Evolutionary conservation across 1,140 invertebrate genomes (phyloP), one percentile per base, ranked within the genome.

Genomic region (Oncopodura yosiiana): DNA sequence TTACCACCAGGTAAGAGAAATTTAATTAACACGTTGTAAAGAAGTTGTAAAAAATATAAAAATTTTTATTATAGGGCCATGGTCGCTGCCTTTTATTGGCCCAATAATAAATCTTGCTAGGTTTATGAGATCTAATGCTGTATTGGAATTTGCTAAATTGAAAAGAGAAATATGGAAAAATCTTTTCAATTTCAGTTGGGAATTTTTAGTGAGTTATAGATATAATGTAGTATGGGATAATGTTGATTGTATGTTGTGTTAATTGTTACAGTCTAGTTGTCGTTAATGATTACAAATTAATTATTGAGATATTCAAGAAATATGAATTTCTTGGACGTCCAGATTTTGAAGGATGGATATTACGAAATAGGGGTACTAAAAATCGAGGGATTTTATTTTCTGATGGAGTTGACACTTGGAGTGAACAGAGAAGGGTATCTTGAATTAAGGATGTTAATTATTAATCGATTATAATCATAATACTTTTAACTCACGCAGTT

Each of bases 351-450:
- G 32, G 2, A n/a, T 57, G 46, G 48, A 36, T 32, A 29, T 14
- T 30, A n/a, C 27, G 56, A 26, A 58, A 58, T 29, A 19, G 19
- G 3, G 56, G 56, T 3, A 21, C 27, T 11, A 50, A 37, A 5
- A 53, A 53, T 46, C 39, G 49, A 16, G 56, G 56, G 5, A 57
- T 57, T 57, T 23, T 51, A 5, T 44, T 51, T 16, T 27, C 39
- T 11, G 55, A 50, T 34, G 55, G 55, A 3, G 19, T 18, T 37
- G 5, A 38, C 1, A 41, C 39, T 1, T 57, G 55, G 55, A 29
- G 51, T n/a, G 55, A 57, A 30, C 55, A 57, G 23, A 9, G 55
- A 2, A 16, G 55, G 49, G n/a, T 48, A 57, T 51, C 51, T 57
- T 45, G 49, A 41, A 6, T 51, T 57, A 45, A 49, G 55, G 0